Base-by-base conservation (phyloP, 1,140 invertebrate genomes). In the Dendroctonus ponderosae region DNA sequence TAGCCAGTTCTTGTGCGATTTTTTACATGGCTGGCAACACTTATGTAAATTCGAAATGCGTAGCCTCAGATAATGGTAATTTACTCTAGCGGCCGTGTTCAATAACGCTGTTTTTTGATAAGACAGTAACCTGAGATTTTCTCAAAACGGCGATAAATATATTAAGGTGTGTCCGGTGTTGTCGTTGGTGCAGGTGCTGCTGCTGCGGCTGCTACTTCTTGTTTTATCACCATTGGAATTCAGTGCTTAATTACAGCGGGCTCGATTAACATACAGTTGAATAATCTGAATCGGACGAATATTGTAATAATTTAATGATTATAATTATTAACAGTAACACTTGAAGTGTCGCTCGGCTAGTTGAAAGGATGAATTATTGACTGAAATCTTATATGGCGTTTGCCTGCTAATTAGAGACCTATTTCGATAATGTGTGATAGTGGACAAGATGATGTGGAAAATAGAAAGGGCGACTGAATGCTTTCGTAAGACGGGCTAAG, bases 41-140 rank as follows among this genome's bases (percentile, higher is more conserved):
- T 49, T 66, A 66, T 66, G 63, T 49, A 66, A 66, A 66, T 66
- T 15, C 46, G 14, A 37, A 52, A 59, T 66, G 63, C 63, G 56
- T 66, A 51, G 52, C 41, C 26, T 41, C 14, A 65, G 61, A 65
- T 65, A 65, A 56, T 44, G 51, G 54, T 42, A 66, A 66, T 58
- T 66, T 59, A 66, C 54, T 46, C 15, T 58, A 40, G 42, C n/a
- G 54, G 56, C 38, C 48, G 56, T 66, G 63, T 66, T 59, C 46
- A 44, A 39, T 50, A 66, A 64, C 53, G 50, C 62, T 57, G 62
- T 66, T 66, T 66, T 57, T 49, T 44, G 63, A 66, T 66, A 65
- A 65, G 51, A 48, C 39, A 12, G 52, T 65, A 66, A 66, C 54
- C 42, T 38, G 56, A 66, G 63, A 66, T 52, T 51, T 57, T 58